Evolutionary conservation across 2,888 invertebrate species (phyloP).

Genomic region (Rhingia campestris): DNA sequence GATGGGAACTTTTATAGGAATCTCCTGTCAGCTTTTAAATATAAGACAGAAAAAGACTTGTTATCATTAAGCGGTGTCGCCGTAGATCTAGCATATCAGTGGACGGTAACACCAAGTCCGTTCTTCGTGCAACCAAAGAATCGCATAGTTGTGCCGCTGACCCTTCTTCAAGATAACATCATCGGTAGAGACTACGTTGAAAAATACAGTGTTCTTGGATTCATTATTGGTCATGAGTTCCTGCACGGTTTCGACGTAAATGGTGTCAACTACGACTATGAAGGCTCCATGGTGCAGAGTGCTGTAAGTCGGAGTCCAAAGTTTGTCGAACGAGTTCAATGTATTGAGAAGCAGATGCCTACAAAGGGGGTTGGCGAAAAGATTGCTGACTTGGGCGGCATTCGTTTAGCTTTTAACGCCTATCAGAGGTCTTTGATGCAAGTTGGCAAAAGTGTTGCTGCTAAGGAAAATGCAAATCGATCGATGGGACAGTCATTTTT

Average conservation of each 20-base stretch:
- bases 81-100: slow-evolving; percentile 44
- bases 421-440: slow-evolving; percentile 70
- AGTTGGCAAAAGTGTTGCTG: slow-evolving; percentile 29
- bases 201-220: slow-evolving; percentile 79
- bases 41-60: slow-evolving; percentile 76
- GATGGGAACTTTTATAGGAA: slow-evolving; percentile 79
- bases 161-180: slow-evolving; percentile 78
- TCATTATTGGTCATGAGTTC: slow-evolving; percentile 79
- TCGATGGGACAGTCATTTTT: slow-evolving; percentile 78
- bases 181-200: slow-evolving; percentile 75
- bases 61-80: slow-evolving; percentile 25
- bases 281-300: slow-evolving; percentile 80
- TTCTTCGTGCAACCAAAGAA: slow-evolving; percentile 79
- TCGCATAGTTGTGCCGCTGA: slow-evolving; percentile 79
- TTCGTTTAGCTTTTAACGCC: slow-evolving; percentile 79
- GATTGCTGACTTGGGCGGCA: slow-evolving; percentile 80
- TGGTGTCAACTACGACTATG: slow-evolving; percentile 80
- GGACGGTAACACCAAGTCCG: slow-evolving; percentile 77
- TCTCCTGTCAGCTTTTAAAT: slow-evolving; percentile 78
- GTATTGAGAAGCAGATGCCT: slow-evolving; percentile 78
- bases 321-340: slow-evolving; percentile 78
- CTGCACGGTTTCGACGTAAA: slow-evolving; percentile 80
- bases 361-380: slow-evolving; percentile 79
- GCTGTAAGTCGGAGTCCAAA: slow-evolving; percentile 77
- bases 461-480: neutral